These are phyloP conservation scores for Zoanthus solanderi DNA, from an alignment of 92 coral and sea anemone genomes.

Conservation along the genomic window DNA sequence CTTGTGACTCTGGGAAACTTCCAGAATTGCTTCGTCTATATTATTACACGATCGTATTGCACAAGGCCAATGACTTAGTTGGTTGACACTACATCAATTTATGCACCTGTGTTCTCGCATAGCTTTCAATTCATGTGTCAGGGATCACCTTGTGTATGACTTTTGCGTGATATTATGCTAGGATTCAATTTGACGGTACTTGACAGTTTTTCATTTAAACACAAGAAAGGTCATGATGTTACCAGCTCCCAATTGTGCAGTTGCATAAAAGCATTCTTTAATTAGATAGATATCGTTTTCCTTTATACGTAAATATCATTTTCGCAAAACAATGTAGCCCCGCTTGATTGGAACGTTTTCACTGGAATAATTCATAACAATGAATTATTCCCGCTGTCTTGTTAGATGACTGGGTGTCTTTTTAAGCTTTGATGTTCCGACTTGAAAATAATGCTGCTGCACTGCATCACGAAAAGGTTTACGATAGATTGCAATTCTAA, in stretches of 20 bases:
- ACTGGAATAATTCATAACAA: slow-evolving; percentile 33
- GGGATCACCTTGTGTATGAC: slow-evolving; percentile 41
- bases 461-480: slow-evolving; percentile 20
- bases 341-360: slow-evolving; percentile 44
- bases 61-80: slow-evolving; percentile 2
- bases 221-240: slow-evolving; percentile 39
- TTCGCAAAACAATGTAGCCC: slow-evolving; percentile 31
- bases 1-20: not conserved
- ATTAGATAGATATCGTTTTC: slow-evolving; percentile 39
- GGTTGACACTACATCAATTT: slow-evolving; percentile 7
- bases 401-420: slow-evolving; percentile 46
- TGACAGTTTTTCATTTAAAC: slow-evolving; percentile 15
- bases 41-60: not conserved
- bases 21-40: not conserved
- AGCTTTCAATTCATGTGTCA: slow-evolving; percentile 35
- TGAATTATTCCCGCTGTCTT: slow-evolving; percentile 47
- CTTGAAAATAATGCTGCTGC: not conserved
- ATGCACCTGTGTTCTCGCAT: slow-evolving; percentile 28
- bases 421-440: slow-evolving; percentile 45
- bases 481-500: not conserved
- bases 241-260: slow-evolving; percentile 29
- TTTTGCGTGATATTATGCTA: slow-evolving; percentile 41
- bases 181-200: slow-evolving; percentile 24
- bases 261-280: slow-evolving; percentile 2
- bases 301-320: not conserved